Conservation (phyloP, 2,113 vertebrate species). For the Oncorhynchus clarkii region DNA sequence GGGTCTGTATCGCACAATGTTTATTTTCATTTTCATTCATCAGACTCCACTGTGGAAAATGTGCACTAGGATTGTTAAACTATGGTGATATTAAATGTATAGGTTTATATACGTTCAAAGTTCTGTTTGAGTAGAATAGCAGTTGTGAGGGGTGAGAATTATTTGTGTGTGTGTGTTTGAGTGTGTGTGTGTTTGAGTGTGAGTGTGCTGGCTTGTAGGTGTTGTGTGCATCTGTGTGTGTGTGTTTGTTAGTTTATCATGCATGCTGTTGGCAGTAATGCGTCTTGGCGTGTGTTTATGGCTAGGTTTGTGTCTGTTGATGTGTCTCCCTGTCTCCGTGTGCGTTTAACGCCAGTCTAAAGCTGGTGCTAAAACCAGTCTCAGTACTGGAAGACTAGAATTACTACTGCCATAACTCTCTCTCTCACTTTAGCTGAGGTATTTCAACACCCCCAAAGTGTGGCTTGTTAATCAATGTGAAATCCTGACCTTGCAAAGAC, state of each 20-base stretch:
- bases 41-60: conserved; percentile 37
- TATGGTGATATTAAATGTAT: neutral
- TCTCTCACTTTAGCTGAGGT: conserved; percentile 47
- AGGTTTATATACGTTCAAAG: no score
- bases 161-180: conserved; percentile 7
- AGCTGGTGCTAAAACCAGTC: conserved; percentile 37
- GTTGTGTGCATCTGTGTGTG: neutral
- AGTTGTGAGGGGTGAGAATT: neutral
- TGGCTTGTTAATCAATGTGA: conserved; percentile 31
- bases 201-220: neutral
- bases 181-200: conserved; percentile 24
- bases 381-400: conserved; percentile 36
- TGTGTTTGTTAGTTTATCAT: neutral
- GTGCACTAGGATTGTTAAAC: conserved; percentile 8
- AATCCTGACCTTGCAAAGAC: conserved; percentile 28
- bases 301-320: conserved; percentile 36
- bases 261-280: conserved; percentile 18
- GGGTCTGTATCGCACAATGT: conserved; percentile 23
- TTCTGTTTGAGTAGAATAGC: neutral
- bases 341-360: conserved; percentile 34
- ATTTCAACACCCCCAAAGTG: conserved; percentile 50
- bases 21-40: conserved; percentile 40
- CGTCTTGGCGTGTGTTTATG: conserved; percentile 27
- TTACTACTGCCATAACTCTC: conserved; percentile 50
- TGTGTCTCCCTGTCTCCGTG: conserved; percentile 30